phyloP scores from a whole-genome alignment of 2,888 invertebrate genomes.

The Mongoloraphidia duomilia region DNA sequence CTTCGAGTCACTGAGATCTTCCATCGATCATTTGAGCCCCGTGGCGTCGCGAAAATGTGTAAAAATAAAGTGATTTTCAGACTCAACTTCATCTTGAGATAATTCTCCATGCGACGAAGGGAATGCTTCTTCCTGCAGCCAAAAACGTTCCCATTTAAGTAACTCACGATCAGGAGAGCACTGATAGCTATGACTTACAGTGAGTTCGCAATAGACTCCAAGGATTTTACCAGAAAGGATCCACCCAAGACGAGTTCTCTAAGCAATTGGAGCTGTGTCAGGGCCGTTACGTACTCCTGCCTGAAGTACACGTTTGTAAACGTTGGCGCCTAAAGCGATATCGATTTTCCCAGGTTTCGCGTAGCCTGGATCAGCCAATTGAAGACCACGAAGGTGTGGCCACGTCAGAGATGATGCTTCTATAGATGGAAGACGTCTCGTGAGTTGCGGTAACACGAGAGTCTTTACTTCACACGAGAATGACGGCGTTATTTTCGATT shows the following conservation, averaged over 20 bases:
- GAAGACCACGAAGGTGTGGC: background rate
- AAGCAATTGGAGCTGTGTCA: background rate
- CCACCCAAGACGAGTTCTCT: background rate
- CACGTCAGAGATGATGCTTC: background rate
- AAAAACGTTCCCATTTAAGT: too few relatives aligned
- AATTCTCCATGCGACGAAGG: too few relatives aligned
- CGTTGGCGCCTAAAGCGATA: background rate
- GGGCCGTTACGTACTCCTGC: background rate
- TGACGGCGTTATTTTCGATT: background rate
- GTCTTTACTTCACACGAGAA: background rate
- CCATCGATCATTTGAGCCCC: constrained; percentile 7
- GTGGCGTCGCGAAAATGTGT: constrained; percentile 6
- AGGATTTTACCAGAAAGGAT: background rate
- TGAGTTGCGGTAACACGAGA: background rate
- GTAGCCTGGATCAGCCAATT: background rate
- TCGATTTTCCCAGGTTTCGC: background rate
- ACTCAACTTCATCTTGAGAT: constrained; percentile 4
- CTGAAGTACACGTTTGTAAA: background rate
- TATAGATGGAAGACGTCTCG: background rate
- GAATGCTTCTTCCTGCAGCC: too few relatives aligned
- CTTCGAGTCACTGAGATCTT: too few relatives aligned
- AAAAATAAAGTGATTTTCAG: constrained; percentile 7
- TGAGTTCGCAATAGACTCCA: too few relatives aligned
- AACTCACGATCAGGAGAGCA: too few relatives aligned
- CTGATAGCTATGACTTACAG: too few relatives aligned